Evolutionary conservation across 2,888 invertebrate genomes (phyloP), one percentile per base, ranked within the genome.

Genomic region (Synergus umbraculus): DNA sequence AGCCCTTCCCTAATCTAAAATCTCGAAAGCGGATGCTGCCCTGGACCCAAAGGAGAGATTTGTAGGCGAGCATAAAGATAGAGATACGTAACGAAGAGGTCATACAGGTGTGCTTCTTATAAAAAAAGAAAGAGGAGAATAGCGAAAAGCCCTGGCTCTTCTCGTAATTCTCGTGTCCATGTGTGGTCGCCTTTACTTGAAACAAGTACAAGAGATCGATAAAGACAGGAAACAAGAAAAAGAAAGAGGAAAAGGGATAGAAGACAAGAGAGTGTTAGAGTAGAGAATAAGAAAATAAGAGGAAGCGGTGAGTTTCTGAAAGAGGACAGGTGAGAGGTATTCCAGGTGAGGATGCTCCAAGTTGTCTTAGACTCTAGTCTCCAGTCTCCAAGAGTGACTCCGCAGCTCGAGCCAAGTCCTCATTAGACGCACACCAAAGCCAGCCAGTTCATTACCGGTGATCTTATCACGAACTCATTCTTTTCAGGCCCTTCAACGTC

Each of bases 381-480:
- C 73, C 13, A 54, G 46, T 46, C 37, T 76, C 73, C 54, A 73
- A 18, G 77, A 65, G 80, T 79, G 81, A 83, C 82, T 85, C 80
- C 82, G 81, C 82, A 85, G 83, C 80, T 85, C 80, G 84, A 82
- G 80, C 83, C 80, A 79, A 84, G 83, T 85, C 86, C 90, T 91
- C 90, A 89, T 91, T 90, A 90, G 88, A 86, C 84, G 85, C 85
- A 79, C 80, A 81, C 85, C 82, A 85, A 83, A 85, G 83, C 81
- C 78, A 86, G 88, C 88, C 88, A 87, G 89, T 90, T 91, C 90
- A 88, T 91, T 91, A 90, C 89, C 85, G 80, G 83, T 86, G 88
- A 90, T 90, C 89, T 89, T 90, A 90, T 90, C 90, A 86, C 82
- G 83, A 84, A 84, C 87, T 86, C 86, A 87, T 87, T 87, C 85